phyloP scores from a whole-genome alignment of 2,888 invertebrate species.

The Eupithecia subumbrata region DNA sequence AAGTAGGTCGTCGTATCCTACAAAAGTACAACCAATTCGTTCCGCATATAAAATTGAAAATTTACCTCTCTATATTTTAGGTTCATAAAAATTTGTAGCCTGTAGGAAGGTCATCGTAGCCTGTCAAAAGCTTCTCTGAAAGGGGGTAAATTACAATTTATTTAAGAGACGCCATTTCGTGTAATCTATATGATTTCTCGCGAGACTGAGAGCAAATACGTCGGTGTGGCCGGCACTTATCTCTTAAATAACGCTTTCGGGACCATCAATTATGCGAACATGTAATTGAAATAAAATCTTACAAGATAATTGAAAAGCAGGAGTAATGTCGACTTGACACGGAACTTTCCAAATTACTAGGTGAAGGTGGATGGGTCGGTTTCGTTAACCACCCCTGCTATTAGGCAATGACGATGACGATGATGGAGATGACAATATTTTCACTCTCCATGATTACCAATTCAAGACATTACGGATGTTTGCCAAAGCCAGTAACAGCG shows the following conservation, averaged over 20 bases:
- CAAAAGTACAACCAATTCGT: conserved; percentile 14
- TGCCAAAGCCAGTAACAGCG: neutral
- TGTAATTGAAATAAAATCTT: conserved; percentile 64
- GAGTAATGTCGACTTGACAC: conserved; percentile 42
- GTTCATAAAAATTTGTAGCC: conserved; percentile 29
- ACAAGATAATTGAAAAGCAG: conserved; percentile 60
- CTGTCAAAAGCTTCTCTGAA: conserved; percentile 46
- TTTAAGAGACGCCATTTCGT: conserved; percentile 47
- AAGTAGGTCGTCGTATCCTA: neutral
- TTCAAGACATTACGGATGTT: neutral
- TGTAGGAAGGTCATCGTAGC: conserved; percentile 1
- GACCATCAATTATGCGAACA: conserved; percentile 59
- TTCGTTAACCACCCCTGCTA: conserved; percentile 24
- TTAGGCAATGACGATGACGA: conserved; percentile 21
- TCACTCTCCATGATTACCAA: neutral
- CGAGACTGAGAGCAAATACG: conserved; percentile 51
- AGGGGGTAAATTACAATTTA: conserved; percentile 53
- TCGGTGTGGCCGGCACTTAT: conserved; percentile 36
- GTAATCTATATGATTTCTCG: conserved; percentile 55
- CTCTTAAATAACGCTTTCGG: conserved; percentile 53
- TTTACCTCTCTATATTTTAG: conserved; percentile 26
- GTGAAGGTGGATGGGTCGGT: conserved; percentile 46
- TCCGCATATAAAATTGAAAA: conserved; percentile 29
- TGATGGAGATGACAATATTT: neutral
- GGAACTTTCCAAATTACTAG: conserved; percentile 62